These are phyloP conservation scores for Phymastichus coffea DNA, from an alignment of 1,140 invertebrate genomes.

Conservation along the genomic window DNA sequence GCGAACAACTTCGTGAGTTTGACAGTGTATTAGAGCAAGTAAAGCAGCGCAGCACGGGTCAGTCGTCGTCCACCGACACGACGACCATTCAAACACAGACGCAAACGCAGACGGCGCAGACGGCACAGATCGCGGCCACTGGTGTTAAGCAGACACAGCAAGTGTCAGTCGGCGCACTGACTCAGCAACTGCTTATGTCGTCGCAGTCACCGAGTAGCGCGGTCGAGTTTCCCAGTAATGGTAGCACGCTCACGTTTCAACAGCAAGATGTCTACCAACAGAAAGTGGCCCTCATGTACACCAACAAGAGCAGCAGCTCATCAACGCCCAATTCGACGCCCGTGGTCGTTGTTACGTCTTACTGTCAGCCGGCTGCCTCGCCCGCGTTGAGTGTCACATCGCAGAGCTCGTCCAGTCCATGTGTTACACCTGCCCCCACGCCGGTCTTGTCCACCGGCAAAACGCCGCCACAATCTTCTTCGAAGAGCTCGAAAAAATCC, in stretches of 20 bases:
- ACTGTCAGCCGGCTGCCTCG: slow-evolving; percentile 63
- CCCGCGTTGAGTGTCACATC: slow-evolving; percentile 63
- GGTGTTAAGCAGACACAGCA: slow-evolving; percentile 41
- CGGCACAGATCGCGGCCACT: slow-evolving; percentile 31
- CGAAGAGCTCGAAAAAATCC: slow-evolving; percentile 57
- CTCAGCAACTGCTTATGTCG: slow-evolving; percentile 49
- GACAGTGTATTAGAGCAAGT: slow-evolving; percentile 80
- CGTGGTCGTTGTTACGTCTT: slow-evolving; percentile 63
- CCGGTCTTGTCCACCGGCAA: slow-evolving; percentile 49
- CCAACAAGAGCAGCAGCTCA: slow-evolving; percentile 48
- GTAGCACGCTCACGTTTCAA: slow-evolving; percentile 44
- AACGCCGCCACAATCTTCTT: slow-evolving; percentile 48
- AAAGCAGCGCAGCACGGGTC: slow-evolving; percentile 69
- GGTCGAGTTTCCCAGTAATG: slow-evolving; percentile 44
- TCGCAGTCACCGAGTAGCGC: slow-evolving; percentile 38
- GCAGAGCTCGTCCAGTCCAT: slow-evolving; percentile 64
- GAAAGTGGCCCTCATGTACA: slow-evolving; percentile 53
- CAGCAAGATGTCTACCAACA: slow-evolving; percentile 47
- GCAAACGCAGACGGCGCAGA: slow-evolving; percentile 42
- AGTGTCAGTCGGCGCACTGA: slow-evolving; percentile 37
- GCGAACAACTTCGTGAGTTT: slow-evolving; percentile 77
- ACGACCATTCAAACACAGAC: slow-evolving; percentile 51
- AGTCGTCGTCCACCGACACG: slow-evolving; percentile 41
- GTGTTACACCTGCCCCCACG: slow-evolving; percentile 59
- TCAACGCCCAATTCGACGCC: slow-evolving; percentile 49